Evolutionary conservation across 2,888 invertebrate genomes (phyloP), one percentile per base, ranked within the genome.

Genomic region (Dichetophora obliterata): DNA sequence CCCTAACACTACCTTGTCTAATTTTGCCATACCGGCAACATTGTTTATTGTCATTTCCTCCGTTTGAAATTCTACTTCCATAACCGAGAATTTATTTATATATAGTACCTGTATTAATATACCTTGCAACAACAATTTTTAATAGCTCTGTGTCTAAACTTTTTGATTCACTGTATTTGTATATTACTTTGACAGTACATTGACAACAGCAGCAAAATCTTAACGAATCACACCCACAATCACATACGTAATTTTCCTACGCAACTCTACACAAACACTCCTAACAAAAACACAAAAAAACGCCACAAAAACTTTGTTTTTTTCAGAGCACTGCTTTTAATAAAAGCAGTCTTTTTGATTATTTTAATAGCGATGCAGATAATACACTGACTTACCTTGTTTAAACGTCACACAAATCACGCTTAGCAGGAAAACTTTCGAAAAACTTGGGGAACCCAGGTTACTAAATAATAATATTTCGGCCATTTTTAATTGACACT

Each of bases 371-470:
- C 14, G 3, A 3, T 59, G 57, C 8, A 5, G 11, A 24, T 19
- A 59, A 24, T 9, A 57, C 14, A 59, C 24, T 31, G 37, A 83
- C 84, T 81, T 82, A 84, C 84, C 84, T 82, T 79, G 80, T 80
- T 83, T 80, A 77, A 83, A 82, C 79, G 81, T 82, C 76, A 82
- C 80, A 81, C 86, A 78, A 48, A 84, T 72, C 77, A 82, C 79
- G 77, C 82, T 76, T 81, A 86, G 78, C 80, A 81, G 63, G 77
- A 82, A 82, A 82, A 86, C 82, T 79, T 84, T 80, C 78, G 81
- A 82, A 83, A 87, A 85, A 85, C 82, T 82, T 79, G 77, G 75
- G 68, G 82, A 80, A 82, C 79, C 81, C 80, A 80, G 81, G 81
- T 81, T 81, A 80, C 80, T 81, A 83, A 82, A 83, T 81, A 83